These are phyloP conservation scores for Aldabrachelys gigantea DNA, from an alignment of 2,113 vertebrate genomes.

Conservation along the genomic window DNA sequence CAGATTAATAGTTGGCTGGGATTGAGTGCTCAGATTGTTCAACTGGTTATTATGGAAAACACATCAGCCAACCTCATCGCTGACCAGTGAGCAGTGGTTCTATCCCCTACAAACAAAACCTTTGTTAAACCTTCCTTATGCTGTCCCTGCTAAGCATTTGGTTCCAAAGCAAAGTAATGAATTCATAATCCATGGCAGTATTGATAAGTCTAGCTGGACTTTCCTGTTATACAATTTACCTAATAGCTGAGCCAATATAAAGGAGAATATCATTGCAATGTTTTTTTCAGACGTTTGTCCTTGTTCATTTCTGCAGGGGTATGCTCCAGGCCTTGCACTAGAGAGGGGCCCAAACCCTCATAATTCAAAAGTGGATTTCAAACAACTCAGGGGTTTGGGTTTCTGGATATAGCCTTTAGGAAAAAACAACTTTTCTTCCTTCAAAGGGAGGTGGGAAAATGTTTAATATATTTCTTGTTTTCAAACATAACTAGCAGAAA, in stretches of 20 bases:
- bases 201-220: slow-evolving; percentile 36
- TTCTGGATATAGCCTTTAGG: neutral
- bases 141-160: slow-evolving; percentile 59
- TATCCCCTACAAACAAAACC: slow-evolving; percentile 71
- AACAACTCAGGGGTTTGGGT: neutral
- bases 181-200: slow-evolving; percentile 62
- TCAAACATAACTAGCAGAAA: neutral
- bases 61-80: slow-evolving; percentile 75
- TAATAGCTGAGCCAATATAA: neutral
- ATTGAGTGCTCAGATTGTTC: slow-evolving; percentile 67
- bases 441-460: neutral
- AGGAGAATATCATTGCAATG: slow-evolving; percentile 40
- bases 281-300: slow-evolving; percentile 39
- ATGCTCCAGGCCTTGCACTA: accelerated
- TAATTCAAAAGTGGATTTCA: neutral
- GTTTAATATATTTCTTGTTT: neutral
- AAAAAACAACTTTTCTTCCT: neutral
- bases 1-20: slow-evolving; percentile 72
- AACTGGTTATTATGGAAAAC: slow-evolving; percentile 72
- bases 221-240: slow-evolving; percentile 47
- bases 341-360: neutral
- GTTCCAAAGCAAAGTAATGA: slow-evolving; percentile 72
- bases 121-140: slow-evolving; percentile 66
- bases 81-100: slow-evolving; percentile 63
- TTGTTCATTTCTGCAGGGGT: neutral